Base-by-base conservation (phyloP, 2,888 invertebrate genomes). In the Eilema caniola region DNA sequence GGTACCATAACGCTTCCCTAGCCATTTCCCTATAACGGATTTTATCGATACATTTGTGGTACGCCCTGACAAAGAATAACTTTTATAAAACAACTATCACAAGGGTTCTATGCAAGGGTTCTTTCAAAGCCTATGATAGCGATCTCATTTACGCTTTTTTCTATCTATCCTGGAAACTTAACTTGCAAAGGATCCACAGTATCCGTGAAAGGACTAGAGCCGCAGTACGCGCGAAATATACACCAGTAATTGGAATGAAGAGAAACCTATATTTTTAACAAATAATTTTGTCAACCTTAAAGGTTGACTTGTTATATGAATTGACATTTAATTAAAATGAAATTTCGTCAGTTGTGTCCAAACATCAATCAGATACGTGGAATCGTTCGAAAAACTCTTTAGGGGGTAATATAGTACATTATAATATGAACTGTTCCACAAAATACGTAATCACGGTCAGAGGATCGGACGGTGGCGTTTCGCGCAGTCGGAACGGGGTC, bases 401-500 rank as follows among this genome's bases (percentile, higher is more conserved):
- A 57, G 23, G 28, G 2, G 16, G 28, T 24, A 41, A 33, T 56
- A 57, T n/a, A 70, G 56, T 66, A 75, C 59, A 73, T 76, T 76
- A 76, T 73, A 77, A 77, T 75, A 78, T 82, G 72, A 77, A 73
- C 71, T 74, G 70, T 76, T 75, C 47, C 67, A 74, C 71, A 75
- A 73, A 77, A 62, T 74, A 83, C 80, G 80, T 75, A 75, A 80
- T 72, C 69, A 71, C 78, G 68, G 76, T 79, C 72, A 69, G 76
- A 77, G 81, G 81, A 79, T 77, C 81, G 81, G 81, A 82, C 83
- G 82, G 86, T 84, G 84, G 80, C 74, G 79, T 78, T 81, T 83
- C 78, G 75, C 75, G 81, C 78, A 77, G 82, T 83, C 79, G 79
- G 85, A 79, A 83, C 82, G 79, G 80, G 85, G 84, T 90, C 88